A percentile compares a stretch with the other conserved stretches of the same genome.
Conservation (phyloP, 2,888 invertebrate genomes). For the Parnassius smintheus region DNA sequence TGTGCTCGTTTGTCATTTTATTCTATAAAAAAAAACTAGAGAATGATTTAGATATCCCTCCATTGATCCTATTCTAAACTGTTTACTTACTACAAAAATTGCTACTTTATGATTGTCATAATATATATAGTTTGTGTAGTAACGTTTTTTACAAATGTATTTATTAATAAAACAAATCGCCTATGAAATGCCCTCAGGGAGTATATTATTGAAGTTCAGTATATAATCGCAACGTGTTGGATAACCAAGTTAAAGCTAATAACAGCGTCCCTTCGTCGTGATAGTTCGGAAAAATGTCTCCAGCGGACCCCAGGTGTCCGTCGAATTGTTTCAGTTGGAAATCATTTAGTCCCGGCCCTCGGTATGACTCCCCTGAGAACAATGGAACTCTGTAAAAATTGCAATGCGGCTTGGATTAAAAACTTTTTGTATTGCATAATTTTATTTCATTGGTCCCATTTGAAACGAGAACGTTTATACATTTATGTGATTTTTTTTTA, state of each 20-base stretch:
- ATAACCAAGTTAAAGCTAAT: conserved; percentile 25
- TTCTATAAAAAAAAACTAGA: too few relatives aligned
- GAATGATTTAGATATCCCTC: too few relatives aligned
- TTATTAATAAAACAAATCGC: neutral
- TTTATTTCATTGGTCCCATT: too few relatives aligned
- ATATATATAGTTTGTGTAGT: too few relatives aligned
- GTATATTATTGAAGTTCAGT: conserved; percentile 1
- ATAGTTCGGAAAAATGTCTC: conserved; percentile 34
- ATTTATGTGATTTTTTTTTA: too few relatives aligned
- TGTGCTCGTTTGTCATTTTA: too few relatives aligned
- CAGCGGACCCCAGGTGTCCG: conserved; percentile 55
- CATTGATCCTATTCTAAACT: too few relatives aligned
- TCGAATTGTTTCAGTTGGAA: conserved; percentile 50
- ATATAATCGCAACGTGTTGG: conserved; percentile 9
- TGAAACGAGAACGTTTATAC: too few relatives aligned
- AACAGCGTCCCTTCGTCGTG: conserved; percentile 26
- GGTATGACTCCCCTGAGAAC: conserved; percentile 50
- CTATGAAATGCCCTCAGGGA: neutral
- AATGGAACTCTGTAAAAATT: conserved; percentile 36
- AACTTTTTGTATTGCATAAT: neutral
- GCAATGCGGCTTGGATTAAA: conserved; percentile 6
- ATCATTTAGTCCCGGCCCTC: conserved; percentile 52
- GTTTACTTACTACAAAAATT: too few relatives aligned
- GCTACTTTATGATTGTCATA: neutral
- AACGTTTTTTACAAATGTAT: too few relatives aligned